Conservation (phyloP, 2,888 invertebrate species). For the Drosophila villosipedis region DNA sequence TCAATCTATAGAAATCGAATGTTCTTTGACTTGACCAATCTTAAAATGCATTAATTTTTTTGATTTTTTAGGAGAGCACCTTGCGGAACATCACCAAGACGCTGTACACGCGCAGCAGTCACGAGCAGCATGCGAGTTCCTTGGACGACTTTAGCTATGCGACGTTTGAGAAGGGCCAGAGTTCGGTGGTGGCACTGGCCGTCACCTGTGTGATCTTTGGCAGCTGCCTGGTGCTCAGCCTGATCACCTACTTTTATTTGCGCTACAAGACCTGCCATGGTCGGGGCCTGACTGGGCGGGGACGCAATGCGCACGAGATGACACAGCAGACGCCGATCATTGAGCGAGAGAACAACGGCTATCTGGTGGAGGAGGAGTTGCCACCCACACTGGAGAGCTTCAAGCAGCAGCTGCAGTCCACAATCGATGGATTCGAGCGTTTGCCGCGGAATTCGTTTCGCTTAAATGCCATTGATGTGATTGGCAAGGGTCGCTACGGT, state of each 20-base stretch:
- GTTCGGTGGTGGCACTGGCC: conserved; percentile 85
- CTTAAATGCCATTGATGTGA: conserved; percentile 89
- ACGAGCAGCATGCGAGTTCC: conserved; percentile 83
- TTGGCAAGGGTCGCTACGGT: conserved; percentile 92
- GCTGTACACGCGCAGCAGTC: conserved; percentile 88
- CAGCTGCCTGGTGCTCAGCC: conserved; percentile 87
- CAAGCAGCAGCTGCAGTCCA: conserved; percentile 91
- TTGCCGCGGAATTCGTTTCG: conserved; percentile 90
- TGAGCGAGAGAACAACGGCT: conserved; percentile 92
- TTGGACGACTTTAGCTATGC: conserved; percentile 79
- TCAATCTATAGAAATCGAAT: too few species aligned
- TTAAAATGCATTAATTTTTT: neutral
- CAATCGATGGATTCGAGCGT: conserved; percentile 86
- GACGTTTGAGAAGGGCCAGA: conserved; percentile 79
- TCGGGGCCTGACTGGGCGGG: conserved; percentile 71
- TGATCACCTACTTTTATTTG: conserved; percentile 86
- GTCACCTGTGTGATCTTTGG: conserved; percentile 91
- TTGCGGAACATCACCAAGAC: conserved; percentile 88
- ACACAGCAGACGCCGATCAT: conserved; percentile 92
- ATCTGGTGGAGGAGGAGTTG: conserved; percentile 91
- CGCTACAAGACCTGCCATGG: conserved; percentile 84
- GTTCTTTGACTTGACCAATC: neutral
- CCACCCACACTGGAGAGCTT: conserved; percentile 88
- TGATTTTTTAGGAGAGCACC: conserved; percentile 82
- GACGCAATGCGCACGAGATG: conserved; percentile 88